phyloP scores from a whole-genome alignment of 2,113 vertebrate genomes.

The Heloderma charlesbogerti region DNA sequence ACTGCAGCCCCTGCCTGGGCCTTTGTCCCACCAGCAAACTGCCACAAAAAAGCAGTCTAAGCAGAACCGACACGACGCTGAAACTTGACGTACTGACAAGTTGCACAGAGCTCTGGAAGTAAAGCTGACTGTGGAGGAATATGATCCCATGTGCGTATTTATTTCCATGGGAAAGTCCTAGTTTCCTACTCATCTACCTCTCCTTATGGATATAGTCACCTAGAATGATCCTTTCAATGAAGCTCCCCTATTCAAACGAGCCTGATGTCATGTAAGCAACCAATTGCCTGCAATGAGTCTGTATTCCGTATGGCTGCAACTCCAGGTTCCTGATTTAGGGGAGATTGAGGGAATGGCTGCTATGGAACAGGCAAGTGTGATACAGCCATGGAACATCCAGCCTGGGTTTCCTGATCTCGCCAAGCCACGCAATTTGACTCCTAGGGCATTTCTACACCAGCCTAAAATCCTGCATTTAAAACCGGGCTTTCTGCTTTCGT shows the following conservation, averaged over 20 bases:
- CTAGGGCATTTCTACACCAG: too few relatives aligned
- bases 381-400: conserved; percentile 5
- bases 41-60: neutral
- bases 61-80: neutral
- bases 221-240: neutral
- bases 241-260: neutral
- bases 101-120: neutral
- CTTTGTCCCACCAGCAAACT: neutral
- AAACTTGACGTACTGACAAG: neutral
- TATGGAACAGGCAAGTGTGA: neutral
- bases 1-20: neutral
- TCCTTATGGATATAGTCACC: neutral
- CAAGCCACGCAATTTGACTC: neutral
- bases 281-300: neutral
- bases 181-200: neutral
- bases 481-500: too few relatives aligned
- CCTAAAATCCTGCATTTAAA: too few relatives aligned
- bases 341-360: conserved; percentile 1
- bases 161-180: conserved; percentile 14
- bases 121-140: conserved; percentile 13
- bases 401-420: neutral
- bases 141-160: neutral
- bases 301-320: neutral
- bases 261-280: neutral
- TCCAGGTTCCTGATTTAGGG: neutral